These are phyloP conservation scores for Cyprinodon diabolis DNA, from an alignment of 2,797 vertebrate genomes.

Conservation along the genomic window DNA sequence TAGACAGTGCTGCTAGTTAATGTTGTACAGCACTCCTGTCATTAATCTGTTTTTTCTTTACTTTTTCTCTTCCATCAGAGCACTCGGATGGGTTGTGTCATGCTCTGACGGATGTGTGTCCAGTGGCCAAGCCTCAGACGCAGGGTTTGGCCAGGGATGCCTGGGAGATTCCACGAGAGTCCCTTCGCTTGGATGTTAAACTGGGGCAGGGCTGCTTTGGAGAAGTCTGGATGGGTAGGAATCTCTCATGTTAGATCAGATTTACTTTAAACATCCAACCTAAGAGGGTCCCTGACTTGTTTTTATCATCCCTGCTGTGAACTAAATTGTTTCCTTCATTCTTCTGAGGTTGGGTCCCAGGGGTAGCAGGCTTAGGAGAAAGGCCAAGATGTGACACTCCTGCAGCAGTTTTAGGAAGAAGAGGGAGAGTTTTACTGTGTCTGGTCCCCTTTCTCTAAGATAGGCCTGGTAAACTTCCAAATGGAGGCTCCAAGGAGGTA, in stretches of 20 bases:
- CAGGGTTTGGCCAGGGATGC: conserved; percentile 95
- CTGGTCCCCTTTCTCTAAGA: too few species aligned
- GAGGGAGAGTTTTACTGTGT: too few species aligned
- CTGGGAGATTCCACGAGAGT: conserved; percentile 96
- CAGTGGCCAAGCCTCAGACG: conserved; percentile 93
- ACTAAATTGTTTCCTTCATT: neutral
- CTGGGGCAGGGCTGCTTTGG: conserved; percentile 98
- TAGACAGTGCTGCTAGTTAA: neutral
- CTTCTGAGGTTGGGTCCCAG: neutral
- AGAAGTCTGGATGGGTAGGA: conserved; percentile 98
- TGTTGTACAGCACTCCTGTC: neutral
- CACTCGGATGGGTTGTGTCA: conserved; percentile 94
- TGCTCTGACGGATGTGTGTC: conserved; percentile 91
- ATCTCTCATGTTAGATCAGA: neutral
- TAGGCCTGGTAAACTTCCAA: too few species aligned
- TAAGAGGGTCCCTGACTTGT: neutral
- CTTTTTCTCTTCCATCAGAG: conserved; percentile 73
- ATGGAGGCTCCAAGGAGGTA: too few species aligned
- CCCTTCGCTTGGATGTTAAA: conserved; percentile 92
- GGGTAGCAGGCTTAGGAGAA: neutral
- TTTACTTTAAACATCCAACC: neutral
- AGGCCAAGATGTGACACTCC: neutral
- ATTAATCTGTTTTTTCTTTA: neutral
- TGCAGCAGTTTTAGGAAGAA: neutral
- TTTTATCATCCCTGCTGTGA: neutral